These are phyloP conservation scores for Sycon ciliatum DNA, from an alignment of 37 sponge, comb jelly and placozoan species.

Conservation along the genomic window DNA sequence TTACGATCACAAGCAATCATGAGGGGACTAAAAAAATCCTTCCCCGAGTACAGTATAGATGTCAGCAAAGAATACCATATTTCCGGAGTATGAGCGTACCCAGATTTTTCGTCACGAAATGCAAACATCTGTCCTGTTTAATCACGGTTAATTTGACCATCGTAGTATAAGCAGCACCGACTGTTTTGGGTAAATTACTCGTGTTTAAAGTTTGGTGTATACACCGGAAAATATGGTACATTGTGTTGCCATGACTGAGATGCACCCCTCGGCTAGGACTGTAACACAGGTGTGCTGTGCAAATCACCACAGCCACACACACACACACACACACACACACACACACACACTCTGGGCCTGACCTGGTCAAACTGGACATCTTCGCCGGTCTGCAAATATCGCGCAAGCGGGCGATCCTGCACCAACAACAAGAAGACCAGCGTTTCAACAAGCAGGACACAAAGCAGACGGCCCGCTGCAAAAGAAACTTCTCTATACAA, in stretches of 20 bases:
- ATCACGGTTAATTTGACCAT: no score
- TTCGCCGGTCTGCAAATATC: constrained; percentile 69
- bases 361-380: constrained; percentile 80
- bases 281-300: neutral
- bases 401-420: constrained; percentile 52
- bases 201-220: no score
- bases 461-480: neutral
- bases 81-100: neutral
- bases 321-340: constrained; percentile 12
- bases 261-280: neutral
- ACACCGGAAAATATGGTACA: no score
- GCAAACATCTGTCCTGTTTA: no score
- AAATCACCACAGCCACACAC: neutral
- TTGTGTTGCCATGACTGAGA: no score
- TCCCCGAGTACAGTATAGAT: no score
- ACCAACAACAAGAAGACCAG: neutral
- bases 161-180: no score
- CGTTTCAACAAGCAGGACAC: neutral
- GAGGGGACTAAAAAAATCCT: no score
- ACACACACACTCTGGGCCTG: neutral
- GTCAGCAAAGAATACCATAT: no score
- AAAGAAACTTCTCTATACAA: neutral
- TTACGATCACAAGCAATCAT: no score
- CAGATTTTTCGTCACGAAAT: no score
- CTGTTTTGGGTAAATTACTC: no score